phyloP scores from a whole-genome alignment of 2,113 vertebrate species.

The Abramis brama region DNA sequence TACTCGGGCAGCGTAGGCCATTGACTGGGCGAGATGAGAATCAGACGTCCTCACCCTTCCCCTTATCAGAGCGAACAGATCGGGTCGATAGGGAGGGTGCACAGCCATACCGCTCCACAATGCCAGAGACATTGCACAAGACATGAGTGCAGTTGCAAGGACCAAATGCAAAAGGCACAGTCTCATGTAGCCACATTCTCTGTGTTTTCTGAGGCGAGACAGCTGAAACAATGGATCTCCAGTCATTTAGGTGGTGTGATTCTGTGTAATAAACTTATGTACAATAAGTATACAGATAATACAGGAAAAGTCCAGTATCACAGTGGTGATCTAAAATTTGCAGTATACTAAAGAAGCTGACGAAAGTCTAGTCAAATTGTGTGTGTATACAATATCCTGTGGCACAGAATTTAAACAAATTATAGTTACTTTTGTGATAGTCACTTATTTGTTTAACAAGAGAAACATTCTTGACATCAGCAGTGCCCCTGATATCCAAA shows the following conservation, averaged over 20 bases:
- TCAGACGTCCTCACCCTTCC: slow-evolving; percentile 54
- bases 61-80: slow-evolving; percentile 56
- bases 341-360: not conserved
- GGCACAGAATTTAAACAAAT: too few species aligned
- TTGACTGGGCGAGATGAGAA: slow-evolving; percentile 59
- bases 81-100: slow-evolving; percentile 50
- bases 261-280: slow-evolving; percentile 14
- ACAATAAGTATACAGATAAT: not conserved
- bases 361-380: too few species aligned
- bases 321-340: not conserved
- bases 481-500: slow-evolving; percentile 41
- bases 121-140: slow-evolving; percentile 59
- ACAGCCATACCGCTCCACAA: slow-evolving; percentile 44
- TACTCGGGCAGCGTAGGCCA: slow-evolving; percentile 49
- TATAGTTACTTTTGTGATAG: too few species aligned
- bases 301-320: not conserved
- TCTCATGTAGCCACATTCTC: slow-evolving; percentile 56
- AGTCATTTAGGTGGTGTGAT: slow-evolving; percentile 32
- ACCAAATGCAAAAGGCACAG: slow-evolving; percentile 54
- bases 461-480: not conserved
- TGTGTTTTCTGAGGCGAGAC: slow-evolving; percentile 61
- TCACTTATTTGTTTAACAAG: not conserved
- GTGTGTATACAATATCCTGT: too few species aligned
- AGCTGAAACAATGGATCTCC: slow-evolving; percentile 40
- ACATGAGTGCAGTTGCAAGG: slow-evolving; percentile 47